Evolutionary conservation across 2,797 vertebrate genomes (phyloP).

Genomic region (Fratercula arctica): DNA sequence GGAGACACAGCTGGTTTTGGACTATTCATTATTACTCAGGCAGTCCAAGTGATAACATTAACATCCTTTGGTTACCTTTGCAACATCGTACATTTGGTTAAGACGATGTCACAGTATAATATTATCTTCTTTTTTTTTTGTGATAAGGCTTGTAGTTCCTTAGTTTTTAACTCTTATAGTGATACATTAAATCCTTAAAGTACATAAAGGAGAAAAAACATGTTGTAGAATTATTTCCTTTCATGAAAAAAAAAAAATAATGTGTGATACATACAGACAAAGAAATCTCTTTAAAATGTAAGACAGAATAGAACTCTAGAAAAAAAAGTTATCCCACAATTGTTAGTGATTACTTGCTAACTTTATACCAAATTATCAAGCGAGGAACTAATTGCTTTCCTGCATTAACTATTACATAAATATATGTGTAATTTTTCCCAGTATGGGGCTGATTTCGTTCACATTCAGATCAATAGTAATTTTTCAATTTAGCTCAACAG

Average conservation of each 20-base stretch:
- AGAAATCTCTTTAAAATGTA: not conserved
- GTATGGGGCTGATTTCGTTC: not conserved
- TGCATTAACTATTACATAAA: not conserved
- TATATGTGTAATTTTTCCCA: not conserved
- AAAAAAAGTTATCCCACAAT: not conserved
- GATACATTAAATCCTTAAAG: not conserved
- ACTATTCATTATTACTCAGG: not conserved
- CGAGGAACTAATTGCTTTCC: slow-evolving; percentile 4
- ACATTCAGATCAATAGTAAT: slow-evolving; percentile 36
- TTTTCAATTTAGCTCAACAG: not conserved
- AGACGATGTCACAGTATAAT: not conserved
- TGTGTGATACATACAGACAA: not conserved
- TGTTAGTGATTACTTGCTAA: not conserved
- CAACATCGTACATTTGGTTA: not conserved
- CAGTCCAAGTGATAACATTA: not conserved
- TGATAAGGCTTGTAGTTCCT: not conserved
- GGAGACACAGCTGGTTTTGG: not conserved
- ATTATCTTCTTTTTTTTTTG: not conserved
- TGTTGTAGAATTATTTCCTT: not conserved
- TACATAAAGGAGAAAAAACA: not conserved
- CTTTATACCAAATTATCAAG: not conserved
- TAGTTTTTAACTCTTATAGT: not conserved
- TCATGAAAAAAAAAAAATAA: not conserved
- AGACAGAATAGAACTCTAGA: not conserved
- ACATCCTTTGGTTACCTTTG: not conserved